Percentiles rank a stretch among this genome's conserved stretches.
Conservation (phyloP, 1,140 invertebrate species). For the Ladona fulva region DNA sequence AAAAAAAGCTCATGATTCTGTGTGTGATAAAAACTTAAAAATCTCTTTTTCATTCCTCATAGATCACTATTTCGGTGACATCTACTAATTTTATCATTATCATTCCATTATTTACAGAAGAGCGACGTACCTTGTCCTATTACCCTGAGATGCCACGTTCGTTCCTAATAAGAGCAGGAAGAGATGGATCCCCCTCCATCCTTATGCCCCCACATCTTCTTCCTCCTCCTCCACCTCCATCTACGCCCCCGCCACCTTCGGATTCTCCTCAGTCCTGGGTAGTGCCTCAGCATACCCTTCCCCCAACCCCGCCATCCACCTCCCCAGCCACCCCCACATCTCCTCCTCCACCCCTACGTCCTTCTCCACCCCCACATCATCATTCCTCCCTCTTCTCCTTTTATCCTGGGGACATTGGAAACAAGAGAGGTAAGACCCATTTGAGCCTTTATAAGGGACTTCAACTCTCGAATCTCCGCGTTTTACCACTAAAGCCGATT, state of each 20-base stretch:
- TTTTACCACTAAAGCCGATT: too few relatives aligned
- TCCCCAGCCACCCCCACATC: not conserved
- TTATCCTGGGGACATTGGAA: not conserved
- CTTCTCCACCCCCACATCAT: not conserved
- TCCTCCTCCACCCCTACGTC: not conserved
- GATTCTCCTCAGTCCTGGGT: not conserved
- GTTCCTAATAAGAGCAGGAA: not conserved
- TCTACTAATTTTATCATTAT: too few relatives aligned
- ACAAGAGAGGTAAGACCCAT: not conserved
- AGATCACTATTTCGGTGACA: too few relatives aligned
- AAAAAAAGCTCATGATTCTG: too few relatives aligned
- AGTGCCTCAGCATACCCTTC: not conserved
- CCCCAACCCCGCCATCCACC: not conserved
- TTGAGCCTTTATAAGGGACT: not conserved
- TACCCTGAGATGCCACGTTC: not conserved
- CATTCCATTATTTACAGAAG: not conserved
- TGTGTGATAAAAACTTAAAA: too few relatives aligned
- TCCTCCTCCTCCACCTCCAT: not conserved
- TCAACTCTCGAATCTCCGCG: too few relatives aligned
- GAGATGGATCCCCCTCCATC: not conserved
- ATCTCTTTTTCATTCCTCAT: too few relatives aligned
- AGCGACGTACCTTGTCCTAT: not conserved
- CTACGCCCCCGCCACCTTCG: not conserved
- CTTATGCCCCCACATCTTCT: not conserved
- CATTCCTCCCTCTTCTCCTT: conserved; percentile 2